Evolutionary conservation across 2,113 vertebrate genomes (phyloP), one percentile per base, ranked within the genome.

Genomic region (Misgurnus mizolepis): DNA sequence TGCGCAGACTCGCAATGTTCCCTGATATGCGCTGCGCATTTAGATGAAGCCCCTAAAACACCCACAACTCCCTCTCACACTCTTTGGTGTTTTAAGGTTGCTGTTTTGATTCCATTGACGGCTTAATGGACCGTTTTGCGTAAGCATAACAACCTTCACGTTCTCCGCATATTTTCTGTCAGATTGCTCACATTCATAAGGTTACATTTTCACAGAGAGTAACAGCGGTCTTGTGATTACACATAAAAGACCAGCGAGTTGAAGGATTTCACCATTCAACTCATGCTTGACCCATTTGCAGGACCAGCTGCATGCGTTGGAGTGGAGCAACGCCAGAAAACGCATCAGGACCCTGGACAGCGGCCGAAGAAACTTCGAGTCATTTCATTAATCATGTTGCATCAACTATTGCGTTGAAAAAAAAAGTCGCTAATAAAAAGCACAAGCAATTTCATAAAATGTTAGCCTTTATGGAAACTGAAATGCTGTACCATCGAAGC

Each of bases 1-100:
- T 56, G 65, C 80, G 72, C 80, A 81, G 80, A 76, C 80, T 81
- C 80, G 69, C 72, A 76, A 69, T 81, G 72, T 61, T 76, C 72
- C n/a, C 65, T 75, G 72, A 61, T 76, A 81, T 81, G 80, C 72
- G 41, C 72, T 69, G 65, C 71, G 80, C 80, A 81, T 81, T 76
- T 62, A 49, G 72, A 81, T 81, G 72, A 81, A 81, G 65, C 74
- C 74, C 61, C 5, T 66, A 14, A 66, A 66, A 65, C 27, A 53
- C 47, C 74, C 49, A 47, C 62, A 39, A 22, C 70, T 41, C 50
- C 4, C 39, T 58, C 53, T 58, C 50, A 41, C n/a, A 17, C 58
- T 39, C 75, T 53, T 4, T n/a, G 0, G n/a, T 49, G n/a, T 69
- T 50, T 69, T 50, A 50, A 69, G 67, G 45, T 27, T 45, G n/a